Conservation (phyloP, 2,888 invertebrate species). For the Meta bourneti region DNA sequence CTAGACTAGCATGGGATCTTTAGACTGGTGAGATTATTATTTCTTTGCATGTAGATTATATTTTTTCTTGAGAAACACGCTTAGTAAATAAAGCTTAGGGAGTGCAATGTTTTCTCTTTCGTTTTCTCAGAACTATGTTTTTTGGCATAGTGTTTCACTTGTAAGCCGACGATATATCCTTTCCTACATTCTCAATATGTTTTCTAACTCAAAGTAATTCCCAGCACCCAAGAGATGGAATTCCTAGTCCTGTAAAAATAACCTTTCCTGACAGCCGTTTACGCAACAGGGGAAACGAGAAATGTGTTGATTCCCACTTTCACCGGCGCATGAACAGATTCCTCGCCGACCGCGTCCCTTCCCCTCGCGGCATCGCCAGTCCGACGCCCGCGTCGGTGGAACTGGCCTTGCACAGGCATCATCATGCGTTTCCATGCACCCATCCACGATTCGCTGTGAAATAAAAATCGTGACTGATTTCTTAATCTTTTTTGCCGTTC, state of each 20-base stretch:
- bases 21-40: no score
- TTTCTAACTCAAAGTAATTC: neutral
- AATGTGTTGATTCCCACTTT: neutral
- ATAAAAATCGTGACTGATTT: slow-evolving; percentile 60
- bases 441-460: neutral
- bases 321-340: neutral
- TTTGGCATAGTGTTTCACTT: no score
- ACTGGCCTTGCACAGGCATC: slow-evolving; percentile 1
- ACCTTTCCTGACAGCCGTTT: no score
- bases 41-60: no score
- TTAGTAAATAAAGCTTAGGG: no score
- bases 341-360: neutral
- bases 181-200: neutral
- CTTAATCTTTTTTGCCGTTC: slow-evolving; percentile 16
- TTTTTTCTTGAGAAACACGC: no score
- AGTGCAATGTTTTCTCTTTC: no score
- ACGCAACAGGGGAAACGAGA: neutral
- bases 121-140: no score
- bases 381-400: neutral
- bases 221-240: neutral
- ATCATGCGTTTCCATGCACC: neutral
- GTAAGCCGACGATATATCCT: no score
- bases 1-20: no score
- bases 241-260: neutral
- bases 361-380: neutral